Conservation (phyloP, 2,797 vertebrate species). For the Silurus aristotelis region DNA sequence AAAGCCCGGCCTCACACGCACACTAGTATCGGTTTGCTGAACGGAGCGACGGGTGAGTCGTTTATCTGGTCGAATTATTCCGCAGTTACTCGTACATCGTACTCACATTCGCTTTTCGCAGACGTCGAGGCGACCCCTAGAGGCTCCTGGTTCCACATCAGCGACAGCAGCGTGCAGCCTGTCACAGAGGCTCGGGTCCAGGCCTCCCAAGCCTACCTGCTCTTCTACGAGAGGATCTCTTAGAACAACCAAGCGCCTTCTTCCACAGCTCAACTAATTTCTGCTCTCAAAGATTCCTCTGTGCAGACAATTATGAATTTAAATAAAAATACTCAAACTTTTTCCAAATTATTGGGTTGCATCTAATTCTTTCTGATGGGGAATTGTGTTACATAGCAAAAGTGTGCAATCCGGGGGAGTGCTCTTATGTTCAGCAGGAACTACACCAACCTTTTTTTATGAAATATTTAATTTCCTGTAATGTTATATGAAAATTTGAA, state of each 20-base stretch:
- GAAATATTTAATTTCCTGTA: slow-evolving; percentile 28
- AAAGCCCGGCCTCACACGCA: slow-evolving; percentile 77
- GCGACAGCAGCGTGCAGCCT: slow-evolving; percentile 86
- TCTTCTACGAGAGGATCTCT: slow-evolving; percentile 92
- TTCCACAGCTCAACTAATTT: too few species aligned
- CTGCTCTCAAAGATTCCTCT: too few species aligned
- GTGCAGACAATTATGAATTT: too few species aligned
- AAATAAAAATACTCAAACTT: too few species aligned
- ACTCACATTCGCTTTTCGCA: background rate
- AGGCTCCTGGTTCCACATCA: slow-evolving; percentile 95
- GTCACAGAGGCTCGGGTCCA: slow-evolving; percentile 84
- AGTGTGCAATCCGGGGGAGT: background rate
- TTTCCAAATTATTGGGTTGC: background rate
- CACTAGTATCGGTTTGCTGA: slow-evolving; percentile 64
- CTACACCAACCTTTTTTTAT: background rate
- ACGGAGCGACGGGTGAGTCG: slow-evolving; percentile 71
- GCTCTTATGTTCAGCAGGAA: background rate
- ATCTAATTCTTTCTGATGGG: background rate
- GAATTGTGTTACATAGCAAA: background rate
- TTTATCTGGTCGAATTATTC: background rate
- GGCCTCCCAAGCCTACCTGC: slow-evolving; percentile 93
- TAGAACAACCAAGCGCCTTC: slow-evolving; percentile 38
- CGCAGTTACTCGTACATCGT: background rate
- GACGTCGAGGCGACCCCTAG: slow-evolving; percentile 68
- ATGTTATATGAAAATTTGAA: slow-evolving; percentile 14